Conservation (phyloP, 2,797 vertebrate species). For the Poliocrania exsul region DNA sequence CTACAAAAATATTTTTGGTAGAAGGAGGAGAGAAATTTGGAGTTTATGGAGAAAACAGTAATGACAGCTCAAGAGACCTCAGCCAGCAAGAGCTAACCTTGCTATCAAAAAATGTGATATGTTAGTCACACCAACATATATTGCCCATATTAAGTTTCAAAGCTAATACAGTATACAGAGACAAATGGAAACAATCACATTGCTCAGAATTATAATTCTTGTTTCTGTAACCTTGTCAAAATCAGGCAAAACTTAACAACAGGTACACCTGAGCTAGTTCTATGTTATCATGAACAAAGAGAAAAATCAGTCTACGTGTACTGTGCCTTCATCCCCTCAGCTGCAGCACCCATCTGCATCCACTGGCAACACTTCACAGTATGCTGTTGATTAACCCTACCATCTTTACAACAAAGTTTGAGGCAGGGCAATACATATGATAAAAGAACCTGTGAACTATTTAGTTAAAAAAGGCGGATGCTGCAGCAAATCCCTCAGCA, state of each 20-base stretch:
- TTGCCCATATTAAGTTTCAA: not conserved
- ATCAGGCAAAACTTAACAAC: slow-evolving; percentile 11
- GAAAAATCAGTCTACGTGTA: not conserved
- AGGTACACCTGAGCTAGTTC: not conserved
- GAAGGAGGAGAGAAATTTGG: not conserved
- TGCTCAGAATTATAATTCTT: not conserved
- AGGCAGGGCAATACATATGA: not conserved
- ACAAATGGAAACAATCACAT: not conserved
- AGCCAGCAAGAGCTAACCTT: not conserved
- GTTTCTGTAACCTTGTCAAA: not conserved
- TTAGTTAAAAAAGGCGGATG: not conserved
- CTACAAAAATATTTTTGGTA: not conserved
- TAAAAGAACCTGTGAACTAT: slow-evolving; percentile 8
- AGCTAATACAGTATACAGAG: not conserved
- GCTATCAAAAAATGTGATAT: not conserved
- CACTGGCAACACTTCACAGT: slow-evolving; percentile 30
- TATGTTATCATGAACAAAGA: slow-evolving; percentile 6
- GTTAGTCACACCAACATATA: not conserved
- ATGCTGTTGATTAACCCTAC: not conserved
- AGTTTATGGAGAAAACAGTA: not conserved
- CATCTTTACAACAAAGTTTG: not conserved
- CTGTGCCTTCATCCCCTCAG: not conserved
- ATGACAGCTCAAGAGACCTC: not conserved
- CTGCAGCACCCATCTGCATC: slow-evolving; percentile 44
- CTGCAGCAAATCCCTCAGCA: slow-evolving; percentile 26